Percentiles rank a stretch among this genome's conserved stretches.
Evolutionary conservation across 2,113 vertebrate species (phyloP).

Genomic region (Narcine bancroftii): DNA sequence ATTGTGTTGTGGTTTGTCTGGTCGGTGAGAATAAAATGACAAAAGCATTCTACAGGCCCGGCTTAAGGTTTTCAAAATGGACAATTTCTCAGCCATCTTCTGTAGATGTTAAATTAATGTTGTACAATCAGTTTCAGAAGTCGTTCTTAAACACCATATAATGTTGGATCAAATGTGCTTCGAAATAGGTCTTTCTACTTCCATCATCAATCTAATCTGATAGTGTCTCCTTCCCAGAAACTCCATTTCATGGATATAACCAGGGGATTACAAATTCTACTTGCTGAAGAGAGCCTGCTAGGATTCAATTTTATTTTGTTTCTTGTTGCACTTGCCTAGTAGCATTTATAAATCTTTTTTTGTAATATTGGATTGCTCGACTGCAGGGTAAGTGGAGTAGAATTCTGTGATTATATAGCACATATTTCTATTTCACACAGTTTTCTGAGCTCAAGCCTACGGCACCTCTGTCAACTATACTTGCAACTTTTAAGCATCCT

Average conservation of each 20-base stretch:
- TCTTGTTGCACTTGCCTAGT: neutral
- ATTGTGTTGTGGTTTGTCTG: neutral
- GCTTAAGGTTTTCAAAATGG: constrained; percentile 18
- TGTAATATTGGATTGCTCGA: constrained; percentile 3
- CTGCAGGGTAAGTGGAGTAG: neutral
- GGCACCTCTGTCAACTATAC: neutral
- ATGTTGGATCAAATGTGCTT: constrained; percentile 20
- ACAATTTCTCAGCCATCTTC: neutral
- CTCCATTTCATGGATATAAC: constrained; percentile 20
- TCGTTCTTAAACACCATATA: constrained; percentile 4
- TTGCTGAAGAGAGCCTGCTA: neutral
- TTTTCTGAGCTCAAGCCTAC: neutral
- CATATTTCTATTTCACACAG: neutral
- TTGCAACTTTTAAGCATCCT: neutral
- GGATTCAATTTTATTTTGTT: constrained; percentile 18
- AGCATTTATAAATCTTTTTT: constrained; percentile 35
- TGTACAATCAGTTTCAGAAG: constrained; percentile 4
- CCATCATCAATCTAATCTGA: constrained; percentile 20
- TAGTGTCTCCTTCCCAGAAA: neutral
- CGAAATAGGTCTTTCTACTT: neutral
- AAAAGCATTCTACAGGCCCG: neutral
- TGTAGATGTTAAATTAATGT: constrained; percentile 25
- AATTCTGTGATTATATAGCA: constrained; percentile 12
- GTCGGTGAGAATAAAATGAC: neutral
- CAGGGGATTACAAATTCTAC: constrained; percentile 3